Evolutionary conservation across 2,113 vertebrate species (phyloP), one percentile per base, ranked within the genome.

Genomic region (Anas platyrhynchos): DNA sequence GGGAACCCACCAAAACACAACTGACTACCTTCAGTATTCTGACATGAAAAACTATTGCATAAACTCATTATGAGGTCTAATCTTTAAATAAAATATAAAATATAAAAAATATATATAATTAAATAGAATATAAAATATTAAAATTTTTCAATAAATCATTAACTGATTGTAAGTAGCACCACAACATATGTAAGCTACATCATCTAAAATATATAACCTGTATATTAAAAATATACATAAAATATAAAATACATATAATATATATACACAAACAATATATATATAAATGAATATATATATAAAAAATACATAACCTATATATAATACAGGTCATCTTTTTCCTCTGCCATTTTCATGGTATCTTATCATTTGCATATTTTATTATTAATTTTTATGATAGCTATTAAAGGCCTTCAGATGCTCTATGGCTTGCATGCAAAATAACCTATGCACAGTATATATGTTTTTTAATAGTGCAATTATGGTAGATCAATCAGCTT

Each of bases 391-490:
- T 86, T 92, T 55, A 80, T 76, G 31, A 41, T n/a, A 23, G 29
- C 75, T 91, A 61, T 88, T 97, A 91, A 92, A 95, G 62, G 17
- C 8, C 74, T 77, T 93, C 44, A 54, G 27, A 38, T 16, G 11
- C n/a, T 31, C 2, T 41, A 25, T 29, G 27, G 44, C 76, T 85
- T 89, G 50, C 73, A 76, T 92, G 71, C 27, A 13, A 89, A 96
- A 91, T 56, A 88, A 56, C 74, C 74, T 38, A 58, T 69, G 65
- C 62, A 89, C 11, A 55, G 6, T 27, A 75, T 61, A 25, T 65
- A 52, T 41, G 32, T 56, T 29, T 94, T 96, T 94, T 83, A 91
- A 76, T 83, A 89, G 68, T 81, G 32, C 32, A 94, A 68, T 95
- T 93, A 97, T 91, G 15, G 16, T 55, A 69, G 16, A 66, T 38